A percentile compares a stretch with the other conserved stretches of the same genome.
These are phyloP conservation scores for Catamblyrhynchus diadema DNA, from an alignment of 2,797 vertebrate genomes.

Conservation along the genomic window DNA sequence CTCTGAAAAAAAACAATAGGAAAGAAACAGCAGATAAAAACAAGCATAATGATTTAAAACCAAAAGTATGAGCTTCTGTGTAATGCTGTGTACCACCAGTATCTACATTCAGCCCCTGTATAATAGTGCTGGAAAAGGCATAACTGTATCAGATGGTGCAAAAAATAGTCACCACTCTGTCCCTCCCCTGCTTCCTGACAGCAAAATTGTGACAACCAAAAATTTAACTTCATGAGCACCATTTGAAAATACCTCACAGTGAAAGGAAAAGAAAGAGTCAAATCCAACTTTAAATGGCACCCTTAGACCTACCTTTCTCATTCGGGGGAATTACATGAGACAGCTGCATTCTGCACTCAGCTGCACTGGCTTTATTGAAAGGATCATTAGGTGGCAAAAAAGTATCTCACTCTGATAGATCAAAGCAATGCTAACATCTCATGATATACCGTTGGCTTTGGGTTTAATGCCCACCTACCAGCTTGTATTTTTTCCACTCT, in stretches of 20 bases:
- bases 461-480: background rate
- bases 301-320: background rate
- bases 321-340: background rate
- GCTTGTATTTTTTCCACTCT: background rate
- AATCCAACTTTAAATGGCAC: background rate
- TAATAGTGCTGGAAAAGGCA: background rate
- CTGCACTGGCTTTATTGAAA: background rate
- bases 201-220: background rate
- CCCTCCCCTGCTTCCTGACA: accelerated
- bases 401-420: background rate
- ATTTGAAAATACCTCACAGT: background rate
- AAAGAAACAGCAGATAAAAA: conserved; percentile 25
- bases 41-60: background rate
- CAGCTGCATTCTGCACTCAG: background rate
- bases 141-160: background rate
- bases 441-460: background rate
- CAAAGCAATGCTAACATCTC: background rate
- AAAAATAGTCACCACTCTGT: background rate
- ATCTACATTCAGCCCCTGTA: background rate
- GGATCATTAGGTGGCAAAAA: background rate
- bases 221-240: background rate
- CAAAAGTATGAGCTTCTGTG: background rate
- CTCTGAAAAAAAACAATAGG: conserved; percentile 49
- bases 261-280: background rate
- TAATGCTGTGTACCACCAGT: background rate